These are phyloP conservation scores for Ovis canadensis DNA, from an alignment of 2,113 vertebrate species.

Conservation along the genomic window DNA sequence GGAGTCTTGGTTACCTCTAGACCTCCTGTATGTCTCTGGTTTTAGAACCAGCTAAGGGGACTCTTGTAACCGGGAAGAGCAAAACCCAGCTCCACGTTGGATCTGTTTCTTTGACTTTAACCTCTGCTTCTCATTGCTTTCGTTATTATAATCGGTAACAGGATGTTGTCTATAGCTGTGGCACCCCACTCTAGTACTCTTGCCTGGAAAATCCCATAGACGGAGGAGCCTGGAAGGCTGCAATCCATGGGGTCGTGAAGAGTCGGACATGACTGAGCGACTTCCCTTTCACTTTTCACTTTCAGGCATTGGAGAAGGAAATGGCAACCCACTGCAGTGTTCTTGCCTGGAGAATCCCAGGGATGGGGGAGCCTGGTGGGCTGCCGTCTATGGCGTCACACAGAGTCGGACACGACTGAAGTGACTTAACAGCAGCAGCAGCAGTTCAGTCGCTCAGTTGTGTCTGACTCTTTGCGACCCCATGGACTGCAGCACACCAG, in stretches of 20 bases:
- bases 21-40: neutral
- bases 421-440: too few relatives aligned
- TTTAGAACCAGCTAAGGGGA: neutral
- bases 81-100: neutral
- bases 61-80: neutral
- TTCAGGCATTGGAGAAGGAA: too few relatives aligned
- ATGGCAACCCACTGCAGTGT: too few relatives aligned
- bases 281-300: too few relatives aligned
- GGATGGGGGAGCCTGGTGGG: too few relatives aligned
- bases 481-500: neutral
- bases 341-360: too few relatives aligned
- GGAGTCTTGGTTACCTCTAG: neutral
- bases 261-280: rapidly evolving
- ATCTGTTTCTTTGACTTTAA: neutral
- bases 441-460: neutral
- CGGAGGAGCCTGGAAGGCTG: too few relatives aligned
- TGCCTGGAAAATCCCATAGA: too few relatives aligned
- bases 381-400: too few relatives aligned
- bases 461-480: neutral
- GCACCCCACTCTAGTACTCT: too few relatives aligned
- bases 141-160: neutral
- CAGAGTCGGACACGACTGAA: too few relatives aligned
- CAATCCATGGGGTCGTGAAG: too few relatives aligned
- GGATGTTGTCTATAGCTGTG: neutral
- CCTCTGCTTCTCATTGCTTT: neutral